Conservation (phyloP, 2,113 vertebrate genomes). For the Garra rufa region DNA sequence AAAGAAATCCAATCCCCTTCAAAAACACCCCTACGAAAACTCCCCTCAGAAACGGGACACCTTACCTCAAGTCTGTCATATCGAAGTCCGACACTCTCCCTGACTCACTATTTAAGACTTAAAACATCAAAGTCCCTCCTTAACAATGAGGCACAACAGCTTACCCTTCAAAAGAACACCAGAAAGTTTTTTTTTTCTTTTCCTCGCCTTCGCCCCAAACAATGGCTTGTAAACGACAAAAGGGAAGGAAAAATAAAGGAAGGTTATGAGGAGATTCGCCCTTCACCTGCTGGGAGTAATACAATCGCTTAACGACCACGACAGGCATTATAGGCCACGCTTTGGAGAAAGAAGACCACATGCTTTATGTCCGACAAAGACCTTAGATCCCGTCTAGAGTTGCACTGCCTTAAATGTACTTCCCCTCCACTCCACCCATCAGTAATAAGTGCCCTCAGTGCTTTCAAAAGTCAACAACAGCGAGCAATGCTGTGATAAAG, state of each 20-base stretch:
- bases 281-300: conserved; percentile 60
- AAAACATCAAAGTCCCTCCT: conserved; percentile 56
- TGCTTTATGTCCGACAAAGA: conserved; percentile 50
- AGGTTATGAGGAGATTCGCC: conserved; percentile 48
- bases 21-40: conserved; percentile 30
- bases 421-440: conserved; percentile 37
- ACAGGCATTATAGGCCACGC: conserved; percentile 44
- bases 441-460: conserved; percentile 36
- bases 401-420: conserved; percentile 49
- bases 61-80: conserved; percentile 33
- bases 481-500: not conserved
- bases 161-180: conserved; percentile 53
- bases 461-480: conserved; percentile 21
- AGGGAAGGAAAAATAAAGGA: conserved; percentile 39
- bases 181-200: conserved; percentile 39
- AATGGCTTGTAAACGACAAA: conserved; percentile 50
- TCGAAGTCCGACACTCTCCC: conserved; percentile 10
- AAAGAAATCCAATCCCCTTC: conserved; percentile 33
- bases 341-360: conserved; percentile 49
- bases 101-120: conserved; percentile 54
- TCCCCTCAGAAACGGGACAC: conserved; percentile 53
- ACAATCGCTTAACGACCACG: conserved; percentile 57
- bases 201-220: conserved; percentile 41
- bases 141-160: conserved; percentile 48
- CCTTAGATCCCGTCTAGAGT: conserved; percentile 54